These are phyloP conservation scores for Agrochola macilenta DNA, from an alignment of 2,888 invertebrate species.

Conservation along the genomic window DNA sequence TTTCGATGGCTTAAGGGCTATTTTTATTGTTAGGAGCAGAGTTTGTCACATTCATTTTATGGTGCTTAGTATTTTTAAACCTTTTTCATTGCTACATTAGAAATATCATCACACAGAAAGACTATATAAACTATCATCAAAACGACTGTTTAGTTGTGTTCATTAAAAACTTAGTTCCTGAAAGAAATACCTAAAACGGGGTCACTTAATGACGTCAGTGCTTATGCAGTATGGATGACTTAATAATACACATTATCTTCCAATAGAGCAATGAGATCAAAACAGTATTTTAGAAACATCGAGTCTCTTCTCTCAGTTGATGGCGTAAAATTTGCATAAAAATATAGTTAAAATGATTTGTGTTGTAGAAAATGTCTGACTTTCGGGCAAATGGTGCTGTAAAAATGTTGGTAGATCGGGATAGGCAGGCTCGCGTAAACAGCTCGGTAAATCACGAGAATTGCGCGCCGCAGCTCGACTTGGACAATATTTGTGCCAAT, in stretches of 20 bases:
- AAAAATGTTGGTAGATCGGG: slow-evolving; percentile 84
- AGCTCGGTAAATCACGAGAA: slow-evolving; percentile 88
- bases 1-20: slow-evolving; percentile 80
- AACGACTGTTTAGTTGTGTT: slow-evolving; percentile 13
- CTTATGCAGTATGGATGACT: slow-evolving; percentile 10
- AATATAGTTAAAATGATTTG: slow-evolving; percentile 83
- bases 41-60: slow-evolving; percentile 66
- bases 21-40: slow-evolving; percentile 77
- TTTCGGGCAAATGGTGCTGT: slow-evolving; percentile 82
- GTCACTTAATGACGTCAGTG: neutral
- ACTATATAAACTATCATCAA: slow-evolving; percentile 24
- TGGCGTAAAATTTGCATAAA: slow-evolving; percentile 78
- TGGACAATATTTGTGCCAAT: slow-evolving; percentile 90
- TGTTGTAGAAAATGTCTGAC: slow-evolving; percentile 82
- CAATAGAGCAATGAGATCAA: slow-evolving; percentile 58
- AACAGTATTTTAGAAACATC: slow-evolving; percentile 64
- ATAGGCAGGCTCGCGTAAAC: slow-evolving; percentile 87
- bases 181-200: neutral
- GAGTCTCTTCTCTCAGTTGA: slow-evolving; percentile 58
- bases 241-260: slow-evolving; percentile 46
- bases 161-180: slow-evolving; percentile 11
- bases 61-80: slow-evolving; percentile 58
- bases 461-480: slow-evolving; percentile 85
- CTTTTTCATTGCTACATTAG: slow-evolving; percentile 50
- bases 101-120: slow-evolving; percentile 23